Percentiles rank a stretch among this genome's conserved stretches.
Evolutionary conservation across 2,113 vertebrate species (phyloP).

Genomic region (Cairina moschata): DNA sequence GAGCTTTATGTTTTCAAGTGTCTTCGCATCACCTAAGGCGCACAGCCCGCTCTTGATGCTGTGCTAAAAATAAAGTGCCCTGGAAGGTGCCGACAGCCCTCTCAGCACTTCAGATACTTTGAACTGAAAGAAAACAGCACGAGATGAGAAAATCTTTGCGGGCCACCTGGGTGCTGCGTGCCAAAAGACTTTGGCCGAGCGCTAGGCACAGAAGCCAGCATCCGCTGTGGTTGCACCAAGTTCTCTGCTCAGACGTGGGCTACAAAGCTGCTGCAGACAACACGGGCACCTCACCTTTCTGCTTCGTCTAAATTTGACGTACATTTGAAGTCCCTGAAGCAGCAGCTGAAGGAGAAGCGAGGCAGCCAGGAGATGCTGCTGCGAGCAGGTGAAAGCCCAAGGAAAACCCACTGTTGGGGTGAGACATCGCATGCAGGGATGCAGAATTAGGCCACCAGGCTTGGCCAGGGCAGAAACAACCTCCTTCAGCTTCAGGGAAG

Average conservation of each 20-base stretch:
- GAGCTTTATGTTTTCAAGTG: neutral
- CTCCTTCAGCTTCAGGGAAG: neutral
- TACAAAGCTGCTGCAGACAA: neutral
- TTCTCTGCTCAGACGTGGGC: accelerated
- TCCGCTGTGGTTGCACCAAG: accelerated
- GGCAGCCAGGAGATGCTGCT: neutral
- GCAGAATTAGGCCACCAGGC: accelerated
- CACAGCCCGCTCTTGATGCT: neutral
- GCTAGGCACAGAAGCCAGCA: neutral
- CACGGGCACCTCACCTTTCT: accelerated
- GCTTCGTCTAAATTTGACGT: accelerated
- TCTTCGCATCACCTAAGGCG: neutral
- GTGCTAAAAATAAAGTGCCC: neutral
- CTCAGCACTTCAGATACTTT: neutral
- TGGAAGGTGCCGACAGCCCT: neutral
- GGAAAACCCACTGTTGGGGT: neutral
- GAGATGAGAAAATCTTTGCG: neutral
- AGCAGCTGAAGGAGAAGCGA: neutral
- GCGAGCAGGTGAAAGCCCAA: accelerated
- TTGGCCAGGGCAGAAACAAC: neutral
- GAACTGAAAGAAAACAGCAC: neutral
- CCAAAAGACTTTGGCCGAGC: neutral
- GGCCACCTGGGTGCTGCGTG: neutral
- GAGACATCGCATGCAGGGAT: accelerated
- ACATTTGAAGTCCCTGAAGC: neutral